Conservation (phyloP, 2,888 invertebrate species). For the Lepidochrysops patricia region DNA sequence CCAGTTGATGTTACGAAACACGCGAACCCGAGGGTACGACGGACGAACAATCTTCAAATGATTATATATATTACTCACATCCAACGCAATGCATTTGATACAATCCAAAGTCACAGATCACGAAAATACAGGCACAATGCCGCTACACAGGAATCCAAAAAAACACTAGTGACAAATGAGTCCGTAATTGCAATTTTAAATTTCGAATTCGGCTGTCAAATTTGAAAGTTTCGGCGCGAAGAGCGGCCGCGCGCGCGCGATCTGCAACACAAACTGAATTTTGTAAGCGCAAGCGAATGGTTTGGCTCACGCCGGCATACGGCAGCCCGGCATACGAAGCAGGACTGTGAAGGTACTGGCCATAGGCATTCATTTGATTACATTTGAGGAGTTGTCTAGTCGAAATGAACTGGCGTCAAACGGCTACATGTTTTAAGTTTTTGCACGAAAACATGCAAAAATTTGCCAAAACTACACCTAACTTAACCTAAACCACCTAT, state of each 20-base stretch:
- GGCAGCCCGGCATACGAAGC: slow-evolving; percentile 31
- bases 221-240: slow-evolving; percentile 61
- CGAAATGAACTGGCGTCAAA: neutral
- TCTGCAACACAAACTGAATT: slow-evolving; percentile 66
- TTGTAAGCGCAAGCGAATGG: slow-evolving; percentile 61
- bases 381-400: slow-evolving; percentile 25
- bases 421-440: neutral
- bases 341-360: slow-evolving; percentile 60
- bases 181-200: slow-evolving; percentile 26
- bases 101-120: slow-evolving; percentile 53
- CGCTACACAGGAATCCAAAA: slow-evolving; percentile 30
- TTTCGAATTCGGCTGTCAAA: slow-evolving; percentile 39
- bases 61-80: slow-evolving; percentile 55
- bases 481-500: neutral
- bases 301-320: slow-evolving; percentile 35
- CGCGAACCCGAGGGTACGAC: slow-evolving; percentile 36
- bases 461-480: neutral
- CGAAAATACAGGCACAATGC: slow-evolving; percentile 36
- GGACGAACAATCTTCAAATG: slow-evolving; percentile 58
- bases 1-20: slow-evolving; percentile 25
- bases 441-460: neutral
- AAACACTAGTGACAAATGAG: slow-evolving; percentile 27
- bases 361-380: slow-evolving; percentile 37
- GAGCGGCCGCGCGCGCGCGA: slow-evolving; percentile 65
- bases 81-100: slow-evolving; percentile 58